Conservation (phyloP, 2,888 invertebrate genomes). For the Melinaea marsaeus region DNA sequence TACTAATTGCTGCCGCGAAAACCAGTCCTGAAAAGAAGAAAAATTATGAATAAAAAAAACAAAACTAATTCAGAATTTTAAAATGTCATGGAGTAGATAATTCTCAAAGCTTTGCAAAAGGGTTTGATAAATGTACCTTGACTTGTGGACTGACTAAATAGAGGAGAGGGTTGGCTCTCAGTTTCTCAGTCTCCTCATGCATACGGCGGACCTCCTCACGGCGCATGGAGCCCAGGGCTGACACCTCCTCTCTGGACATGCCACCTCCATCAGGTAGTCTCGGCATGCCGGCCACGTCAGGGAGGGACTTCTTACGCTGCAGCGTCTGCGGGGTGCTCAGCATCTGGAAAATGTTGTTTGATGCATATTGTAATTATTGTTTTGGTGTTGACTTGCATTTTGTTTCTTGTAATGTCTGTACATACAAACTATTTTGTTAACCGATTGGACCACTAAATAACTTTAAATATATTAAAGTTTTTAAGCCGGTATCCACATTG, state of each 20-base stretch:
- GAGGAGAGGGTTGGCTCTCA: slow-evolving; percentile 95
- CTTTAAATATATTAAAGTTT: background rate
- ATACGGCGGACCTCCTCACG: slow-evolving; percentile 96
- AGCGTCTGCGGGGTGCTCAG: slow-evolving; percentile 87
- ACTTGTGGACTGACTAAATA: slow-evolving; percentile 98
- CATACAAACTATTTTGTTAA: too few species aligned
- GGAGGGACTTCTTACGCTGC: slow-evolving; percentile 97
- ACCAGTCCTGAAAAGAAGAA: slow-evolving; percentile 89
- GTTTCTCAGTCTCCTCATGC: slow-evolving; percentile 93
- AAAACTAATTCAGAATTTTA: slow-evolving; percentile 1
- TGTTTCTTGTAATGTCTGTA: too few species aligned
- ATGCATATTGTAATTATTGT: background rate
- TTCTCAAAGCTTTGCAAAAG: background rate
- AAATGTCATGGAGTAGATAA: slow-evolving; percentile 3
- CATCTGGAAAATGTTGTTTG: slow-evolving; percentile 76
- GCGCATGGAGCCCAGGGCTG: slow-evolving; percentile 93
- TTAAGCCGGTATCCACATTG: background rate
- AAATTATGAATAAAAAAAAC: background rate
- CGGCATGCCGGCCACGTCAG: slow-evolving; percentile 93
- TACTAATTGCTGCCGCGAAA: slow-evolving; percentile 96
- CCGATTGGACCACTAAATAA: too few species aligned
- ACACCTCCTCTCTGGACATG: slow-evolving; percentile 97
- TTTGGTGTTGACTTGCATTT: too few species aligned
- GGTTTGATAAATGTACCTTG: slow-evolving; percentile 81
- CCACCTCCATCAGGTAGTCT: slow-evolving; percentile 85